Evolutionary conservation across 2,797 vertebrate species (phyloP), one percentile per base, ranked within the genome.

Genomic region (Cyprinella venusta): DNA sequence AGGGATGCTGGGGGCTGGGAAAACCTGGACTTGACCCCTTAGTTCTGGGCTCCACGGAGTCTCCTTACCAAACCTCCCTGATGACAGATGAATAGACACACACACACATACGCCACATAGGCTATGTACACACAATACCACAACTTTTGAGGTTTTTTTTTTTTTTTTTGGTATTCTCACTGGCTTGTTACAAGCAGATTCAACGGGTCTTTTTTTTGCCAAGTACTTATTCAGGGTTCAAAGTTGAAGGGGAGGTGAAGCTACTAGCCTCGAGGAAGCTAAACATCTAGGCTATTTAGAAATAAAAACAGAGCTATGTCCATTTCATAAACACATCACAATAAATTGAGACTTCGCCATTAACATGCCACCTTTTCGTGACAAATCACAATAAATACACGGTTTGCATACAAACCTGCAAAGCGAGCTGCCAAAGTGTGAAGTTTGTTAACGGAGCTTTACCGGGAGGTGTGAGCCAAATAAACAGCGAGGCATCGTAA

Each of bases 21-120:
- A 94, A 95, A 92, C 93, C 94, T 95, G 95, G 94, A 95, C 95
- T 96, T 96, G 95, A 96, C 95, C 95, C 92, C 93, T 91, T 93
- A 85, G 91, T 93, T 94, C 92, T 94, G 94, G 94, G 94, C 95
- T 95, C 94, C 93, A 85, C 86, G 0, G 61, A 93, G 95, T 95
- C 95, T 95, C 94, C 93, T 94, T 92, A 93, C 92, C 94, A 93
- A 90, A 87, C 89, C 61, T 86, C 81, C 18, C 86, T 92, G 93
- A 38, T 86, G 93, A 94, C 87, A 86, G 90, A 93, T 91, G 88
- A 86, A 91, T 88, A 88, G 86, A 89, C 84, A 83, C 45, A 70
- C 86, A 76, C 84, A 83, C 85, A 36, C 36, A 36, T 5, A 80
- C 75, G 64, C 79, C 69, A 87, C 59, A 54, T 2, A 12, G 42